Conservation (phyloP, 1,140 invertebrate genomes). For the Harlomillsia oculata region DNA sequence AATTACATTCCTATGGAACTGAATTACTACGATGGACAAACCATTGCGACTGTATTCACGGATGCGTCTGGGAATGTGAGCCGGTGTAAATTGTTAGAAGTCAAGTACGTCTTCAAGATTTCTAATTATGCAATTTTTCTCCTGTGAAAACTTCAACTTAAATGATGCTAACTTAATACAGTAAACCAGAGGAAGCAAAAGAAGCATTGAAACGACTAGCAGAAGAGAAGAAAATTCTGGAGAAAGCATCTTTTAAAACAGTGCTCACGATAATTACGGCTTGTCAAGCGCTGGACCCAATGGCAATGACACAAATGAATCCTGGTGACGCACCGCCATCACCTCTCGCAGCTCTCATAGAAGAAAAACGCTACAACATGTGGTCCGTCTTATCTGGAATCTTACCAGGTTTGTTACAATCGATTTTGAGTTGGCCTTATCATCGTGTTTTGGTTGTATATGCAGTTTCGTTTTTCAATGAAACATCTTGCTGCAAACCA, state of each 20-base stretch:
- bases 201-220: conserved; percentile 15
- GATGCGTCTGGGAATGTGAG: conserved; percentile 51
- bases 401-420: conserved; percentile 23
- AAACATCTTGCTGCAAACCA: too few species aligned
- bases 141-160: too few species aligned
- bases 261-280: conserved; percentile 34
- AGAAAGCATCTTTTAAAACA: conserved; percentile 26
- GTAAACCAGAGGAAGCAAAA: conserved; percentile 22
- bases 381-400: conserved; percentile 33
- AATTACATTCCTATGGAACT: conserved; percentile 45
- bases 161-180: neutral
- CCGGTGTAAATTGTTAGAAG: conserved; percentile 72
- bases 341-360: neutral
- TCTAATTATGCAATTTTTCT: too few species aligned
- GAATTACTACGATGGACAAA: conserved; percentile 68
- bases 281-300: conserved; percentile 41
- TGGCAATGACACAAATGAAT: conserved; percentile 30
- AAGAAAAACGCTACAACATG: conserved; percentile 20
- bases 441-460: too few species aligned
- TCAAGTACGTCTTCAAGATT: conserved; percentile 62
- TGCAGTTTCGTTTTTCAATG: too few species aligned
- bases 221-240: conserved; percentile 21
- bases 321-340: conserved; percentile 1
- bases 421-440: too few species aligned
- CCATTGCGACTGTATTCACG: conserved; percentile 65